Conservation (phyloP, 2,888 invertebrate genomes). For the Incurvaria masculella region DNA sequence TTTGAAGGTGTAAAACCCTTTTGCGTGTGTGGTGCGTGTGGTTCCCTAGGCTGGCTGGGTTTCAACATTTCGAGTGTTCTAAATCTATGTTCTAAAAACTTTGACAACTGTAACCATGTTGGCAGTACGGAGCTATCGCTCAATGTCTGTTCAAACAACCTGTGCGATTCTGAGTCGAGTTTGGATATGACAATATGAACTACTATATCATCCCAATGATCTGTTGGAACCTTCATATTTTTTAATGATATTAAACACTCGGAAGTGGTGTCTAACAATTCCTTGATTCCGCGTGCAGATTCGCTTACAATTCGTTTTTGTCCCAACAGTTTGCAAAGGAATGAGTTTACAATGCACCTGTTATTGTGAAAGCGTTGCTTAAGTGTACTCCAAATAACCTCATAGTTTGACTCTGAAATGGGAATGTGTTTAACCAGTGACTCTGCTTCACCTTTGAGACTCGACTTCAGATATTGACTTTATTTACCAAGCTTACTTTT, state of each 20-base stretch:
- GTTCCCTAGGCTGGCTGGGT: background rate
- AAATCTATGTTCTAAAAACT: constrained; percentile 18
- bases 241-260: constrained; percentile 18
- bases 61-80: constrained; percentile 17
- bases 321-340: constrained; percentile 15
- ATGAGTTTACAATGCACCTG: constrained; percentile 13
- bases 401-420: constrained; percentile 12
- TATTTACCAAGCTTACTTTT: constrained; percentile 12
- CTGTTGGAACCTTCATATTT: constrained; percentile 14
- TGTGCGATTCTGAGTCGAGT: constrained; percentile 18
- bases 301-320: constrained; percentile 13
- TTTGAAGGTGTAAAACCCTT: background rate
- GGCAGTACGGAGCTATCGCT: constrained; percentile 13
- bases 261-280: constrained; percentile 16
- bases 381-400: constrained; percentile 13
- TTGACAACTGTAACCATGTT: constrained; percentile 11
- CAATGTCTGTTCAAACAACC: constrained; percentile 14
- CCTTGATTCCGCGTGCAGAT: constrained; percentile 14
- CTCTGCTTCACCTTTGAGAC: constrained; percentile 15
- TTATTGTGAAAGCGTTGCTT: constrained; percentile 15
- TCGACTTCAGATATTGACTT: constrained; percentile 15
- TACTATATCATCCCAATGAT: constrained; percentile 7
- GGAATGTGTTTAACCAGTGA: constrained; percentile 10
- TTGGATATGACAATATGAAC: constrained; percentile 8
- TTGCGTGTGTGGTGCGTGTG: too few relatives aligned